Percentiles rank a stretch among this genome's conserved stretches.
phyloP scores from a whole-genome alignment of 2,113 vertebrate species.

The Paraplagusia blochii region DNA sequence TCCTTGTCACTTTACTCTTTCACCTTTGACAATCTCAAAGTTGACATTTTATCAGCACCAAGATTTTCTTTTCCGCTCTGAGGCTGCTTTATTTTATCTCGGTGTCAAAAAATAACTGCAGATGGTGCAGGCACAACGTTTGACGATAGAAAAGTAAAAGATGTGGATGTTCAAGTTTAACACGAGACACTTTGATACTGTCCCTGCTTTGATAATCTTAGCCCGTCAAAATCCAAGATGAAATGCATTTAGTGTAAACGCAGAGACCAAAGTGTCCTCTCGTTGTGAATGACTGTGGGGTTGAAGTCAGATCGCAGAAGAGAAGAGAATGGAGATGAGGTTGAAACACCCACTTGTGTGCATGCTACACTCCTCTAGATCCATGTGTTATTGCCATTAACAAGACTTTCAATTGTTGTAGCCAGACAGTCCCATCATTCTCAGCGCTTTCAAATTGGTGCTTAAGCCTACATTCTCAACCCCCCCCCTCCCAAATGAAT shows the following conservation, averaged over 20 bases:
- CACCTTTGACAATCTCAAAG: slow-evolving; percentile 3
- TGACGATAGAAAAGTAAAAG: not conserved
- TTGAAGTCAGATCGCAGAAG: slow-evolving; percentile 19
- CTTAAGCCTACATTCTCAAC: slow-evolving; percentile 47
- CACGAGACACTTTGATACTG: slow-evolving; percentile 5
- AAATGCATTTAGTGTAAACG: slow-evolving; percentile 7
- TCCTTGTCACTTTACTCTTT: not conserved
- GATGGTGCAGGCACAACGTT: not conserved
- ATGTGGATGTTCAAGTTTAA: slow-evolving; percentile 6
- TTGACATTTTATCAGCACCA: slow-evolving; percentile 9
- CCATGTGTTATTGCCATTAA: slow-evolving; percentile 39
- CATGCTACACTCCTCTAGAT: slow-evolving; percentile 21
- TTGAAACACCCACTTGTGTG: slow-evolving; percentile 41
- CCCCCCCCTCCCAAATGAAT: slow-evolving; percentile 47
- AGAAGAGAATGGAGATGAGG: not conserved
- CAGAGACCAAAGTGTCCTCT: slow-evolving; percentile 8
- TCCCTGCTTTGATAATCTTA: not conserved
- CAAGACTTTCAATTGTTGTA: slow-evolving; percentile 54
- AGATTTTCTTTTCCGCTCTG: slow-evolving; percentile 11
- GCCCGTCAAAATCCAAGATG: slow-evolving; percentile 2
- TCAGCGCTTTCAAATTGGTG: slow-evolving; percentile 35
- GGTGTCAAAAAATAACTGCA: not conserved
- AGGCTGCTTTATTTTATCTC: not conserved
- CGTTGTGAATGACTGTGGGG: slow-evolving; percentile 12
- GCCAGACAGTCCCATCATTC: slow-evolving; percentile 49